Conservation (phyloP, 2,888 invertebrate genomes). For the Cylindroiulus punctatus region DNA sequence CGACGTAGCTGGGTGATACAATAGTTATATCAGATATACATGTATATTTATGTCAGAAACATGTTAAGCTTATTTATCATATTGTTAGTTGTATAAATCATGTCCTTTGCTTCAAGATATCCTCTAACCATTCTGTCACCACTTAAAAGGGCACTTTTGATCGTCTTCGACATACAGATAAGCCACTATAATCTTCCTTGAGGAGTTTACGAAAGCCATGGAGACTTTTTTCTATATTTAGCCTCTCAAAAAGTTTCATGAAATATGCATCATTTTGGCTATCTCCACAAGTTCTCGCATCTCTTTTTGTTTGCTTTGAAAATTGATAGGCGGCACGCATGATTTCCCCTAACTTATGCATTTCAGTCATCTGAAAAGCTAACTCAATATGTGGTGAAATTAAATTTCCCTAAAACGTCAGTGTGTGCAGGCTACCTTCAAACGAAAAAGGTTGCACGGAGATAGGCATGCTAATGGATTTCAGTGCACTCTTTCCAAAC, state of each 20-base stretch:
- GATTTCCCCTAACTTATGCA: background rate
- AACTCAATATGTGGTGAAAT: constrained; percentile 44
- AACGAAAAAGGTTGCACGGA: background rate
- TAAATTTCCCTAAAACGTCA: constrained; percentile 18
- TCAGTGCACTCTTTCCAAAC: background rate
- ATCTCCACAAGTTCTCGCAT: constrained; percentile 8
- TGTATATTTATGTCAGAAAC: no score
- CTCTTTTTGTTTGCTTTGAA: background rate
- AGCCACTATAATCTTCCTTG: background rate
- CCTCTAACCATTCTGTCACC: background rate
- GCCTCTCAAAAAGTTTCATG: background rate
- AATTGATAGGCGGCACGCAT: constrained; percentile 8
- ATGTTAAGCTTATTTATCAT: no score
- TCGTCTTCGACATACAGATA: background rate
- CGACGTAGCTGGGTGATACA: no score
- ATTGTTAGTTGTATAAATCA: no score
- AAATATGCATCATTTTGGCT: constrained; percentile 24
- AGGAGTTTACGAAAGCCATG: background rate
- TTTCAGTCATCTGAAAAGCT: constrained; percentile 45
- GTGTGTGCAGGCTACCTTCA: background rate
- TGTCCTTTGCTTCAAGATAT: background rate
- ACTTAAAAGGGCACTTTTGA: background rate
- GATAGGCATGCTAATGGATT: constrained; percentile 23
- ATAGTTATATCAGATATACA: no score
- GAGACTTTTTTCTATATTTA: background rate